phyloP scores from a whole-genome alignment of 2,797 vertebrate genomes.

The Martes flavigula region DNA sequence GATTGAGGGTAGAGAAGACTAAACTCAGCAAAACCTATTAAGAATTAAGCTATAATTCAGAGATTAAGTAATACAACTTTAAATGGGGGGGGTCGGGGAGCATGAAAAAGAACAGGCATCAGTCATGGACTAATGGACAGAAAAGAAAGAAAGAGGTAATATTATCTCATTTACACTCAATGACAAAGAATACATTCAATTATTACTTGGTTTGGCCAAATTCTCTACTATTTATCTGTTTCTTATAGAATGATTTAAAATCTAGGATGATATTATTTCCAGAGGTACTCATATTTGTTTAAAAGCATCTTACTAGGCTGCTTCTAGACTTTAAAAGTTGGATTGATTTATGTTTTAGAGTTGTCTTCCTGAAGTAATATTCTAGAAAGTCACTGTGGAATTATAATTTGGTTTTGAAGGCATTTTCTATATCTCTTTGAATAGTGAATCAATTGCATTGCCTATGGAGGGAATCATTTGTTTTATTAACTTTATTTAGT shows the following conservation, averaged over 20 bases:
- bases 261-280: neutral
- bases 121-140: neutral
- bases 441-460: neutral
- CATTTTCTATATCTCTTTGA: constrained; percentile 26
- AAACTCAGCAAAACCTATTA: neutral
- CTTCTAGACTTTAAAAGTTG: neutral
- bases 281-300: neutral
- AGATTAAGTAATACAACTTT: neutral
- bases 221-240: neutral
- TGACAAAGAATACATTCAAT: neutral
- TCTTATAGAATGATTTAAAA: neutral
- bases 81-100: neutral
- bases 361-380: constrained; percentile 29
- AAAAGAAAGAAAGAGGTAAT: neutral
- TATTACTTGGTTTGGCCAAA: neutral
- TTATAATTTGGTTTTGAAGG: constrained; percentile 14
- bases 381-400: neutral
- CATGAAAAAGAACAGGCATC: too few species aligned
- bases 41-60: neutral
- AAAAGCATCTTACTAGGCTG: neutral
- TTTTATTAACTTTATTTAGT: neutral
- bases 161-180: neutral
- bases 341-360: neutral
- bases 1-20: neutral
- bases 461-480: neutral